Evolutionary conservation across 92 coral and sea anemone genomes (phyloP).

Genomic region (Porites divaricata): DNA sequence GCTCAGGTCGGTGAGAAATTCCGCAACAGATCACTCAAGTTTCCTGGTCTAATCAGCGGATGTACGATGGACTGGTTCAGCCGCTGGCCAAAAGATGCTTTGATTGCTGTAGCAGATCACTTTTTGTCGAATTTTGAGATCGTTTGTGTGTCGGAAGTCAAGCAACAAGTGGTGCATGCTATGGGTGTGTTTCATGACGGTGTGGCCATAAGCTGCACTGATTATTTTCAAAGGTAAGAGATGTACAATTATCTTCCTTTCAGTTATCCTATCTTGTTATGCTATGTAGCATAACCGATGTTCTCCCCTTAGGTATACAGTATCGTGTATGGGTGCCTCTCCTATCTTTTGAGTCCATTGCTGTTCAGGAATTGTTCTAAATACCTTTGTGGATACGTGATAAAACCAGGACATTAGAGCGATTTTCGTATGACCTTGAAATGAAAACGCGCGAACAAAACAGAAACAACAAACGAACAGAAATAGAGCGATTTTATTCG

Average conservation of each 20-base stretch:
- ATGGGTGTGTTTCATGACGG: constrained; percentile 99
- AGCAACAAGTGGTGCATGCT: constrained; percentile 84
- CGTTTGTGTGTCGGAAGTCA: constrained; percentile 80
- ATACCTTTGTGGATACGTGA: too few relatives aligned
- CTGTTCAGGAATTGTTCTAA: too few relatives aligned
- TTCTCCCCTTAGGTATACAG: neutral
- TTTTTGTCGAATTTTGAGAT: constrained; percentile 87
- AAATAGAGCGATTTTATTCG: too few relatives aligned
- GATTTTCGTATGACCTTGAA: too few relatives aligned
- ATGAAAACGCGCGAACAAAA: too few relatives aligned
- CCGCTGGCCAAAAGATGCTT: constrained; percentile 99
- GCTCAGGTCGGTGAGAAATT: constrained; percentile 95
- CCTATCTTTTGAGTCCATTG: too few relatives aligned
- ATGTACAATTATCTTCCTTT: too few relatives aligned
- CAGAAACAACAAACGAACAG: too few relatives aligned
- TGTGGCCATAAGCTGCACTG: constrained; percentile 86
- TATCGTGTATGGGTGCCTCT: too few relatives aligned
- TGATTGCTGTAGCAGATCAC: constrained; percentile 97
- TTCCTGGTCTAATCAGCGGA: constrained; percentile 97
- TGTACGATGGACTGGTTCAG: constrained; percentile 99
- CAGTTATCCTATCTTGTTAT: too few relatives aligned
- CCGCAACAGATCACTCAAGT: constrained; percentile 96
- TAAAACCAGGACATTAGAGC: too few relatives aligned
- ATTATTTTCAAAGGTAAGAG: constrained; percentile 89
- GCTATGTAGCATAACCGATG: neutral